Base-by-base conservation (phyloP, 2,888 invertebrate genomes). In the Hemithea aestivaria region DNA sequence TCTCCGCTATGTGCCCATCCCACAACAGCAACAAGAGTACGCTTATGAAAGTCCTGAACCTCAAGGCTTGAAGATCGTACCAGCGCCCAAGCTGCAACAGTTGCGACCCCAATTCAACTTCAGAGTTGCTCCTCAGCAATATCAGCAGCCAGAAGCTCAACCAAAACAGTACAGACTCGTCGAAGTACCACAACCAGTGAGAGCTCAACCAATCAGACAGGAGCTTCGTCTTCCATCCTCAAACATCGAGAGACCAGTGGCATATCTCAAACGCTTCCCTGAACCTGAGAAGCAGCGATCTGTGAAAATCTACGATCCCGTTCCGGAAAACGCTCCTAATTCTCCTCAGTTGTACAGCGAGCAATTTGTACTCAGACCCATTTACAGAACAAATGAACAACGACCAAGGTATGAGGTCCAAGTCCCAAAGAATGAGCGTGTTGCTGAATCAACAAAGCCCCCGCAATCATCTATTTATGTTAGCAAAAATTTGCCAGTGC, bases 401-500 rank as follows among this genome's bases (percentile, higher is more conserved):
- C 66, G 75, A 9, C 56, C 58, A 8, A 66, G 81, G 38, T 85
- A 76, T 45, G 82, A 85, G 29, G 23, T 69, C 7, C 50, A 66
- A 1, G 52, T 69, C 3, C 51, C 61, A 2, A 70, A 73, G 43
- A 46, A 59, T 0, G 83, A 84, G 23, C 64, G 72, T 22, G 58
- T 57, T 1, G 46, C 57, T 1, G 79, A 81, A 36, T 53, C 76
- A 1, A 65, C 72, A 0, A 85, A 84, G 45, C 56, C 77, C n/a
- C 83, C 85, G 0, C 75, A 79, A 10, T 85, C 87, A 0, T 63
- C 84, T 1, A 84, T 85, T 45, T 87, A 74, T 33, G 84, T 87
- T 0, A 85, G 74, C 55, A 82, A 85, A 46, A 84, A 83, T 36
- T 37, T 81, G 16, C 46, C 53, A 28, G 61, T 65, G 1, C 76